A percentile compares a stretch with the other conserved stretches of the same genome.
phyloP scores from a whole-genome alignment of 1,140 invertebrate species.

The Drosophila pachea region DNA sequence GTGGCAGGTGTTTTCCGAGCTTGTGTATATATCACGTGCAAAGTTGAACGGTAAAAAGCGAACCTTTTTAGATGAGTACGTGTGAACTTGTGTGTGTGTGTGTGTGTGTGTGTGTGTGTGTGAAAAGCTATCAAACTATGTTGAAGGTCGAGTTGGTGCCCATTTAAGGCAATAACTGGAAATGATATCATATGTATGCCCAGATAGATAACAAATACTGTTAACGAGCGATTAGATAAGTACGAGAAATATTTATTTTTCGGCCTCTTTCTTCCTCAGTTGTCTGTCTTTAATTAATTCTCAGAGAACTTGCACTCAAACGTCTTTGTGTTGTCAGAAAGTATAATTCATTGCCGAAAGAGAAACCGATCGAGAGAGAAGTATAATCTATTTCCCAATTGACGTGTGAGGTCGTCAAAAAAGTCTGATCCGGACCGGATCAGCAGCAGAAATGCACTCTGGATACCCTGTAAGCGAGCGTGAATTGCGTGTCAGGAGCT shows the following conservation, averaged over 20 bases:
- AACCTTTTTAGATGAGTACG: slow-evolving; percentile 1
- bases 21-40: slow-evolving; percentile 56
- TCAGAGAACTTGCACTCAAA: no score
- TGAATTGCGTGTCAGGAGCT: background rate
- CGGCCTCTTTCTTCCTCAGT: background rate
- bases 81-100: slow-evolving; percentile 13
- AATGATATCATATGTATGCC: slow-evolving; percentile 70
- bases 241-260: slow-evolving; percentile 29
- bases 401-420: slow-evolving; percentile 66
- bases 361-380: no score
- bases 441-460: slow-evolving; percentile 23
- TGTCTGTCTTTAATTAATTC: slow-evolving; percentile 43
- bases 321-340: no score
- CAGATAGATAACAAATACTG: slow-evolving; percentile 63
- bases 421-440: slow-evolving; percentile 63
- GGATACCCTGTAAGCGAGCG: background rate
- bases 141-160: slow-evolving; percentile 58
- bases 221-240: slow-evolving; percentile 57
- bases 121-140: slow-evolving; percentile 48
- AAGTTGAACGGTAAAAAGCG: slow-evolving; percentile 37
- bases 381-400: slow-evolving; percentile 46
- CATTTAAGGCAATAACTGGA: slow-evolving; percentile 41
- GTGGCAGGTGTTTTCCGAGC: slow-evolving; percentile 43
- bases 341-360: no score
- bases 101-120: slow-evolving; percentile 11